Evolutionary conservation across 2,888 invertebrate species (phyloP), one percentile per base, ranked within the genome.

Genomic region (Serripes groenlandicus): DNA sequence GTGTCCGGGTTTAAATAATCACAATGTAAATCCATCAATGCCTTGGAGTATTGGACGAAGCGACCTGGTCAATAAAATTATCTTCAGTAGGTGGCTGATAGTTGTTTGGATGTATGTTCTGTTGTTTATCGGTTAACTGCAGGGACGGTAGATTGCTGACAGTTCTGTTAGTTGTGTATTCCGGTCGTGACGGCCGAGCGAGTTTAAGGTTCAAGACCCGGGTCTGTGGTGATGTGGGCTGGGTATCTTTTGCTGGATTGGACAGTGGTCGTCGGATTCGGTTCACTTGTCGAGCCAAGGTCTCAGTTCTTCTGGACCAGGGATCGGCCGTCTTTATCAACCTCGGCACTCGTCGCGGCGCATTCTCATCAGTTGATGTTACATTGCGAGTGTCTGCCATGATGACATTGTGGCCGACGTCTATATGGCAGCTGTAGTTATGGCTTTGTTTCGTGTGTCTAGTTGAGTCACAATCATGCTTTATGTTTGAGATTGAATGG

Each of bases 1-100:
- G n/a, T n/a, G n/a, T n/a, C n/a, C n/a, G n/a, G n/a, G n/a, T n/a
- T n/a, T n/a, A n/a, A n/a, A n/a, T n/a, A n/a, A n/a, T n/a, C n/a
- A n/a, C n/a, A n/a, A n/a, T n/a, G n/a, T n/a, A n/a, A n/a, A n/a
- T n/a, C n/a, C 42, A 56, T 34, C 66, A 42, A 0, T 9, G 3
- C 42, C 66, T 1, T 4, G 66, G 66, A 28, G 42, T 66, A 35
- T 66, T 66, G n/a, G 66, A 66, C n/a, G 66, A 23, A 7, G 66
- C 66, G 5, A 66, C 66, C 26, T 37, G 37, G 0, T 37, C 66
- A 15, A 66, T 66, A 66, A 66, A 66, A 7, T 28, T 11, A 26
- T 37, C 66, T 26, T 66, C 66, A 9, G 66, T 42, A 3, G 66
- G 42, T 26, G 42, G n/a, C 28, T 66, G 42, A 42, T 23, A 23